Evolutionary conservation across 2,888 invertebrate species (phyloP).

Genomic region (Dynastes hyllus): DNA sequence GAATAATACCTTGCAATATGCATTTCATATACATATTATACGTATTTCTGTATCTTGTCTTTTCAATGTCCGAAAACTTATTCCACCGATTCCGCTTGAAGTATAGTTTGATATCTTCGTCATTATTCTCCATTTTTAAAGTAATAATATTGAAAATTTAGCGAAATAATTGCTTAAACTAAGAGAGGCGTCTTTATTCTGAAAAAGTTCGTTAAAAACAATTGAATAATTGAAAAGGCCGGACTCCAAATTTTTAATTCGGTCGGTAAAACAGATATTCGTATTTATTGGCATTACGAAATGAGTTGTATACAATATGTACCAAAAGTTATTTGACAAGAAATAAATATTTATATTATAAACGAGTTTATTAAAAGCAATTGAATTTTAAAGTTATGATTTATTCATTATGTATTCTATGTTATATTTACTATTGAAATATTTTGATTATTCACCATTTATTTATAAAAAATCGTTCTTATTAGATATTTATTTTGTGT

Average conservation of each 20-base stretch:
- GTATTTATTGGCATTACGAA: neutral
- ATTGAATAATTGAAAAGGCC: neutral
- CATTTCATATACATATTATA: constrained; percentile 22
- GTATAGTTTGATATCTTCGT: constrained; percentile 1
- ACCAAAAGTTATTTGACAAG: too few relatives aligned
- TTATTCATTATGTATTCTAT: too few relatives aligned
- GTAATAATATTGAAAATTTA: too few relatives aligned
- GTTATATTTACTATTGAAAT: too few relatives aligned
- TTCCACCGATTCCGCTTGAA: neutral
- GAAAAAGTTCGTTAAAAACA: constrained; percentile 6
- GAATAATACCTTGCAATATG: constrained; percentile 1
- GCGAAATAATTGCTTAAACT: too few relatives aligned
- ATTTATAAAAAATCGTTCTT: too few relatives aligned
- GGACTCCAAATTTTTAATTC: neutral
- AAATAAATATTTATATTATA: too few relatives aligned
- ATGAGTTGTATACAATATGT: too few relatives aligned
- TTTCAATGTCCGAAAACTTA: constrained; percentile 9
- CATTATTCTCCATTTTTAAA: constrained; percentile 1
- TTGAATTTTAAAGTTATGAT: too few relatives aligned
- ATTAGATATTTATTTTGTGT: constrained; percentile 27
- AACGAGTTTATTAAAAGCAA: neutral
- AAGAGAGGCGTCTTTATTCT: too few relatives aligned
- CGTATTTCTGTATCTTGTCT: constrained; percentile 2
- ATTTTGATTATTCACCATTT: too few relatives aligned
- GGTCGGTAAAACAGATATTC: neutral